Evolutionary conservation across 2,797 vertebrate species (phyloP), one percentile per base, ranked within the genome.

Genomic region (Okamejei kenojei): DNA sequence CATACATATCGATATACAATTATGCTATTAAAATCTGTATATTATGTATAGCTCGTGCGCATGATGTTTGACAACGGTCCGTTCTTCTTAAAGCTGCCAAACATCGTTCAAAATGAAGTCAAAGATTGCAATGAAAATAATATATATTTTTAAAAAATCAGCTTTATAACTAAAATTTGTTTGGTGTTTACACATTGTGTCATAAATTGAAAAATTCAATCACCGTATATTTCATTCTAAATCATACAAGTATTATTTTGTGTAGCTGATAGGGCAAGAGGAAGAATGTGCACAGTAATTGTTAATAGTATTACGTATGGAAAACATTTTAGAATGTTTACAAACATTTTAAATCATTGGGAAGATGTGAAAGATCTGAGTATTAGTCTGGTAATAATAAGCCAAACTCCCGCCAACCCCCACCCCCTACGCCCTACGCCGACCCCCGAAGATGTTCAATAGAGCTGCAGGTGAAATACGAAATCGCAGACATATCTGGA

Each of bases 1-100:
- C 65, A 88, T 88, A 88, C 35, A 88, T 88, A 88, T 88, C 84
- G 84, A 88, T 88, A 88, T 68, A 21, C 63, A 88, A 88, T 88
- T 88, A 88, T 35, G 84, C 61, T 68, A 68, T 88, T 88, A 88
- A 88, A 88, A 88, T 68, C 35, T 88, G 63, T 88, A 88, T 88
- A 88, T 88, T 35, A 68, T 68, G 63, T 32, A 88, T 68, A 68
- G 84, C 61, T 19, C n/a, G 32, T 7, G 32, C 35, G 84, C 8
- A 65, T 88, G 65, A 88, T 17, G 61, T 88, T 88, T 68, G 63
- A 88, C 61, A 88, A 68, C 63, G 63, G n/a, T 11, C 63, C 63
- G 35, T 19, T 88, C 84, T 21, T 78, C 77, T 68, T 32, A 21
- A 88, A 86, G n/a, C 10, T 65, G 61, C 82, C 82, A 63, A 86